phyloP scores from a whole-genome alignment of 2,113 vertebrate genomes.

The Oryzias javanicus region DNA sequence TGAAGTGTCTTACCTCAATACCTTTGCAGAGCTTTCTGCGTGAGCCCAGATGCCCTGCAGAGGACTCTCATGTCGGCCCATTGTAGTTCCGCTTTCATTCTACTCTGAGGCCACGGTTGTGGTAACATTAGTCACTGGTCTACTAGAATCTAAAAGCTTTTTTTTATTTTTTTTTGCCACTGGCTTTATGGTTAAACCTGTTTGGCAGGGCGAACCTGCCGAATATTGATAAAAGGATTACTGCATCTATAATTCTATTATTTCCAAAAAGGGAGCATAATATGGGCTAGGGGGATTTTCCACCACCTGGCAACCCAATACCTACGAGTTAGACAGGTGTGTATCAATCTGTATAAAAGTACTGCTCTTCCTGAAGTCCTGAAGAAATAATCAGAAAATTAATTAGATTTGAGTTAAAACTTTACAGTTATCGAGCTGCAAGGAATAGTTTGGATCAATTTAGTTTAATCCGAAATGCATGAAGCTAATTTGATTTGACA shows the following conservation, averaged over 20 bases:
- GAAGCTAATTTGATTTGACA: not conserved
- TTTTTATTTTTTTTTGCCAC: not conserved
- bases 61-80: not conserved
- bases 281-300: conserved; percentile 1
- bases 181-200: not conserved
- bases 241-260: conserved; percentile 5
- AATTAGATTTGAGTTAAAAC: not conserved
- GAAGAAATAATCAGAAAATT: no score
- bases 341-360: conserved; percentile 6
- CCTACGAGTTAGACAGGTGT: not conserved
- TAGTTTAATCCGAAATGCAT: no score
- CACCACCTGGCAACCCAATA: not conserved
- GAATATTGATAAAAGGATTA: conserved; percentile 8
- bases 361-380: not conserved
- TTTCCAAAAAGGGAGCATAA: not conserved
- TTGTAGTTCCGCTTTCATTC: not conserved
- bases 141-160: not conserved
- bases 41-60: not conserved
- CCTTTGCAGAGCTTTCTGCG: not conserved
- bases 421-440: not conserved
- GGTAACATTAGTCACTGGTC: no score
- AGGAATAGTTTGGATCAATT: no score
- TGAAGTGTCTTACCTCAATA: not conserved
- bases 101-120: not conserved
- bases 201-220: not conserved